Evolutionary conservation across 1,140 invertebrate genomes (phyloP).

Genomic region (Euwallacea fornicatus): DNA sequence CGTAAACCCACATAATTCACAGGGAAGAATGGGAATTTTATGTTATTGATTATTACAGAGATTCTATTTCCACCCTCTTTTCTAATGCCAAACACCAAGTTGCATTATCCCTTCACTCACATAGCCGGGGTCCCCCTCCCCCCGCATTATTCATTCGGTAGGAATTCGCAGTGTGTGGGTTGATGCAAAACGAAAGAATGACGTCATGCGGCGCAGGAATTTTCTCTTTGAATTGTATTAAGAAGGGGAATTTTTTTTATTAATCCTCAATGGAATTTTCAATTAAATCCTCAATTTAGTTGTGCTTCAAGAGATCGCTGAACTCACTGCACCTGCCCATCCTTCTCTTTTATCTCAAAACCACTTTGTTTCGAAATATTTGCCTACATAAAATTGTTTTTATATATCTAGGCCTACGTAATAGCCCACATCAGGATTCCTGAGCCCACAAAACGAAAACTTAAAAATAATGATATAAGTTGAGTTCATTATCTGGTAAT

Average conservation of each 20-base stretch:
- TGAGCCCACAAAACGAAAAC: neutral
- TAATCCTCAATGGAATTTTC: constrained; percentile 4
- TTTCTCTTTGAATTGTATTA: constrained; percentile 22
- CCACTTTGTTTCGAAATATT: neutral
- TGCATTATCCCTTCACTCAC: constrained; percentile 2
- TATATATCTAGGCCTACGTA: constrained; percentile 13
- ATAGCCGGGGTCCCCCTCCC: constrained; percentile 7
- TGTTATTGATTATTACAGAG: too few species aligned
- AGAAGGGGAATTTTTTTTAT: neutral
- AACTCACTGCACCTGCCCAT: constrained; percentile 5
- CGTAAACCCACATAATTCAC: too few species aligned
- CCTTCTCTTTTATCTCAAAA: constrained; percentile 14
- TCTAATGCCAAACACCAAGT: constrained; percentile 5
- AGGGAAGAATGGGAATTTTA: too few species aligned
- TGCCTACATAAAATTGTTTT: constrained; percentile 12
- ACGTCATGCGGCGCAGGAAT: constrained; percentile 8
- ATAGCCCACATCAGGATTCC: constrained; percentile 13
- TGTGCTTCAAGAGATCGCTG: neutral
- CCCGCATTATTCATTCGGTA: constrained; percentile 20
- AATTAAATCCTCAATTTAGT: neutral
- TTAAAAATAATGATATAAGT: neutral
- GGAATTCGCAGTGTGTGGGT: constrained; percentile 11
- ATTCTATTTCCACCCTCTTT: neutral
- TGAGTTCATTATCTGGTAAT: constrained; percentile 1
- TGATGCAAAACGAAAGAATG: constrained; percentile 13